Base-by-base conservation (phyloP, 1,140 invertebrate species). In the Drosophila serrata region DNA sequence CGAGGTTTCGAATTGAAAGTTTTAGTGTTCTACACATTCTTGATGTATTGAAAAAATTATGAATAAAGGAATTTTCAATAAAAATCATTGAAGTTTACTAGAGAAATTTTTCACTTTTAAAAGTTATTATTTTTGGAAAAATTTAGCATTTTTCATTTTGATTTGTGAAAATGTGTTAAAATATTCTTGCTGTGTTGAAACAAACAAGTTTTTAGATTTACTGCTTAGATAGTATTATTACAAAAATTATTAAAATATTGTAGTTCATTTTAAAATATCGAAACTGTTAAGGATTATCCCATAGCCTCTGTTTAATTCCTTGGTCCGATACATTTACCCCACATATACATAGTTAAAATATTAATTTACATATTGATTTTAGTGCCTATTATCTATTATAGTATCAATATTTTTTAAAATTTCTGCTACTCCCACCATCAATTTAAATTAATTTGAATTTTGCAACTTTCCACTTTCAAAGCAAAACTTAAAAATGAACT, bases 11-110 rank as follows among this genome's bases (percentile, higher is more conserved):
- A 67, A 31, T 64, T 49, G 58, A 55, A 70, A 43, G 63, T 49
- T 49, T 48, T 59, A 31, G 46, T 75, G 43, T 59, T 55, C 42
- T 48, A 79, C 60, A 70, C 55, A 72, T 55, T 46, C 35, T 60
- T 45, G 75, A 64, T 80, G 82, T 87, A 82, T 72, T 76, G 33
- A 64, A 53, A 65, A 65, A 64, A 76, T 53, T 45, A 69, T 82
- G 53, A 87, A 87, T 87, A 87, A 87, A 72, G 62, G 51, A 69
- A 57, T 81, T 82, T 82, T 82, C 67, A 22, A 70, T 45, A n/a
- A n/a, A 45, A 64, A 60, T 35, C 13, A n/a, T n/a, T n/a, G n/a
- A n/a, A n/a, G 15, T n/a, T 22, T 29, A 29, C 8, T 6, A 48
- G 24, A 27, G 5, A 17, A n/a, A 19, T 33, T 19, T 13, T 27